Evolutionary conservation across 2,113 vertebrate species (phyloP).

Genomic region (Edolisoma coerulescens): DNA sequence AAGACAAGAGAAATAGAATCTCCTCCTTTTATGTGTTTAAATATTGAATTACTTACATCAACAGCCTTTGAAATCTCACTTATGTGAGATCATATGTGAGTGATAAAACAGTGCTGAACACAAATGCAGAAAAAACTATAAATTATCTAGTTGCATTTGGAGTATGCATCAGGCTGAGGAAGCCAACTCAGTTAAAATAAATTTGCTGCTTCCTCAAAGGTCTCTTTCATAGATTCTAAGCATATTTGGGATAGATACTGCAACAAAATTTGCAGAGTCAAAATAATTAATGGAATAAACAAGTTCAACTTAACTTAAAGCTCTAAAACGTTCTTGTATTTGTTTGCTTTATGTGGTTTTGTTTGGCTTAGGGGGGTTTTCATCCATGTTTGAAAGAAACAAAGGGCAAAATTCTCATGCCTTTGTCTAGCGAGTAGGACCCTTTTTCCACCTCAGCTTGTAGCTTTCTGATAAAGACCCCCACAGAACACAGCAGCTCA

Average conservation of each 20-base stretch:
- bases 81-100: background rate
- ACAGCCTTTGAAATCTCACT: background rate
- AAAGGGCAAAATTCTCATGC: background rate
- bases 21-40: background rate
- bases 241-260: background rate
- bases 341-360: background rate
- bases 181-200: background rate
- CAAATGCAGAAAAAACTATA: background rate
- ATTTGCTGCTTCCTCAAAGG: background rate
- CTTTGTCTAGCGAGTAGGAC: background rate
- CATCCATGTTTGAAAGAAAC: background rate
- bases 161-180: background rate
- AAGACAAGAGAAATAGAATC: background rate
- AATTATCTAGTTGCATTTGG: background rate
- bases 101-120: background rate
- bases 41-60: background rate
- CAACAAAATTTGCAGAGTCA: background rate
- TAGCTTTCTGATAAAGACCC: background rate
- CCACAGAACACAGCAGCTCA: background rate
- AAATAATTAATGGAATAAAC: background rate
- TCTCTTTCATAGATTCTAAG: background rate
- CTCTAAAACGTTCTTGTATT: background rate
- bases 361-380: accelerated
- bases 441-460: background rate
- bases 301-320: background rate